Evolutionary conservation across 2,888 invertebrate genomes (phyloP), one percentile per base, ranked within the genome.

Genomic region (Zygaena filipendulae): DNA sequence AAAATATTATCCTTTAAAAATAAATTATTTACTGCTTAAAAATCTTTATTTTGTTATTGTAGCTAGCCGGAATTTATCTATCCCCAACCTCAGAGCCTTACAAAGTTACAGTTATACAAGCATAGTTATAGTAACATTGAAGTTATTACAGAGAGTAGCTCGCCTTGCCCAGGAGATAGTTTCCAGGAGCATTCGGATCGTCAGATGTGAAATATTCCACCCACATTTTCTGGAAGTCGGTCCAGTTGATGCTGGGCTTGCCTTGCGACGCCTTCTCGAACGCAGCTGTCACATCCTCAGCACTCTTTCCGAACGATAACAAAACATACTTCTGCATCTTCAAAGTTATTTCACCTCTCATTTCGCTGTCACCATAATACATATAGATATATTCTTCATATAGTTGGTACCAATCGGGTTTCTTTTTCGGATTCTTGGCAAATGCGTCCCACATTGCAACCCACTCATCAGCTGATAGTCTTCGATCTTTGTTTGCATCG

Each of bases 311-410:
- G 49, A 91, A 91, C 53, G 86, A 86, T 42, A 85, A 85, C 63
- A 89, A 89, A 21, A 91, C 90, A 92, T 59, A 92, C 92, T 14
- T 84, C 83, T 41, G 84, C 84, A 60, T 92, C 92, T n/a, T n/a
- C n/a, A n/a, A n/a, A n/a, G n/a, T n/a, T n/a, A n/a, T n/a, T n/a
- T n/a, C n/a, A n/a, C n/a, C n/a, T n/a, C n/a, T n/a, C n/a, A n/a
- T n/a, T n/a, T n/a, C n/a, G n/a, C n/a, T n/a, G n/a, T n/a, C n/a
- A n/a, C n/a, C n/a, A n/a, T n/a, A n/a, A n/a, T n/a, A n/a, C n/a
- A n/a, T 49, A 92, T 91, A 3, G 38, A 91, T 90, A 63, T 91
- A 90, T 53, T 87, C 85, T 85, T 89, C 86, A 68, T 91, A 92
- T 30, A 84, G 82, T 42, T 84, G 84, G 59, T 91, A 91, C 91